Evolutionary conservation across 2,797 vertebrate genomes (phyloP).

Genomic region (Bradypodion pumilum): DNA sequence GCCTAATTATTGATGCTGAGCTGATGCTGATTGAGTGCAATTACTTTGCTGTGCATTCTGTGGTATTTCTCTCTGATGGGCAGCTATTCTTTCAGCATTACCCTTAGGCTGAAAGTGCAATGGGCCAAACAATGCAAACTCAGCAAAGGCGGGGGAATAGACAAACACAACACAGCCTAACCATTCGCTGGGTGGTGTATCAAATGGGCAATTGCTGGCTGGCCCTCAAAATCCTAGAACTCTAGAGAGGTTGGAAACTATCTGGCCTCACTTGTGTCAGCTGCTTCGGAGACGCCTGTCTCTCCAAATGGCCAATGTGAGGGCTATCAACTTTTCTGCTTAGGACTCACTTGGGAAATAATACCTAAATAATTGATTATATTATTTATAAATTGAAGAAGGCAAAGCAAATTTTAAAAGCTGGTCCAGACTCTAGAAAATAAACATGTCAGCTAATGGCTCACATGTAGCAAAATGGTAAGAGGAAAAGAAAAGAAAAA

Average conservation of each 20-base stretch:
- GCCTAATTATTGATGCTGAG: slow-evolving; percentile 39
- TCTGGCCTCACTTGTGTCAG: slow-evolving; percentile 57
- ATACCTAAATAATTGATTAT: slow-evolving; percentile 70
- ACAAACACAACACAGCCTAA: slow-evolving; percentile 12
- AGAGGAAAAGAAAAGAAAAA: slow-evolving; percentile 35
- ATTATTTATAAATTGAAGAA: slow-evolving; percentile 72
- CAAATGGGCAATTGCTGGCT: slow-evolving; percentile 11
- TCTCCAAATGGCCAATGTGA: slow-evolving; percentile 56
- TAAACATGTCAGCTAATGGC: slow-evolving; percentile 61
- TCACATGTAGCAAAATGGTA: slow-evolving; percentile 29
- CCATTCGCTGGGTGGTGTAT: slow-evolving; percentile 15
- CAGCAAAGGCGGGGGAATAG: slow-evolving; percentile 42
- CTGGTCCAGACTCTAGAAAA: slow-evolving; percentile 59
- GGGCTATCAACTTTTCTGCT: slow-evolving; percentile 62
- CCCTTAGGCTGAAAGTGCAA: slow-evolving; percentile 30
- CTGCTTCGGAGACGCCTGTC: slow-evolving; percentile 48
- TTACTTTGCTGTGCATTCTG: neutral
- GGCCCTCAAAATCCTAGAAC: slow-evolving; percentile 37
- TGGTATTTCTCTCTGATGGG: slow-evolving; percentile 37
- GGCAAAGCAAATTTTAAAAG: slow-evolving; percentile 71
- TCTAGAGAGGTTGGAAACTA: slow-evolving; percentile 47
- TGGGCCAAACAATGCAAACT: slow-evolving; percentile 46
- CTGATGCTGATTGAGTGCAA: slow-evolving; percentile 42
- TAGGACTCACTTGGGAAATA: slow-evolving; percentile 68
- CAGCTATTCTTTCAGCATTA: slow-evolving; percentile 35